Evolutionary conservation across 2,797 vertebrate species (phyloP).

Genomic region (Chelidonichthys spinosus): DNA sequence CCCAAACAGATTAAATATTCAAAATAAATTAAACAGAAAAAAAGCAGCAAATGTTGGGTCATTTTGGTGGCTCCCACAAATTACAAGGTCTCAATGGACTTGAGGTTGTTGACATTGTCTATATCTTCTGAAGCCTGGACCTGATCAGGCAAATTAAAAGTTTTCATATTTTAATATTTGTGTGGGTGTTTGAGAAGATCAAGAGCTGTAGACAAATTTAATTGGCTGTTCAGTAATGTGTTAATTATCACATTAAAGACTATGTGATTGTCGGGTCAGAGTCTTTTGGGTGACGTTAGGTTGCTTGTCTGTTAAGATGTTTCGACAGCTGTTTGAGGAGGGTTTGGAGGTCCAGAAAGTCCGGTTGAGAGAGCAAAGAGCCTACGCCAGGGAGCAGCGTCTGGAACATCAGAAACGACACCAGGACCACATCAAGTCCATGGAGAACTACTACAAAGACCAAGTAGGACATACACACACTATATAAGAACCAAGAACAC

Average conservation of each 20-base stretch:
- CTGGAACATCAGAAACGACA: constrained; percentile 86
- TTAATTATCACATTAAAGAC: background rate
- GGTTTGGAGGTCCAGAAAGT: constrained; percentile 93
- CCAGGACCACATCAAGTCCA: constrained; percentile 88
- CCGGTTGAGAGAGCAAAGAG: constrained; percentile 88
- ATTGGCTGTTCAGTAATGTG: background rate
- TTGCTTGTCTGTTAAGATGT: constrained; percentile 83
- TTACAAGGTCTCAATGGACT: background rate
- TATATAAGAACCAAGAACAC: background rate
- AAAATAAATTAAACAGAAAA: background rate
- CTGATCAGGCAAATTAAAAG: background rate
- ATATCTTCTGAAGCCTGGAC: background rate
- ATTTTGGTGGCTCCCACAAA: background rate
- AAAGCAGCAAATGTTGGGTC: background rate
- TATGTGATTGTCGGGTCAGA: background rate
- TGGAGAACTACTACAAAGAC: constrained; percentile 98
- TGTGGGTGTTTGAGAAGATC: background rate
- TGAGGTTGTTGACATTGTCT: background rate
- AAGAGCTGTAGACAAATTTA: background rate
- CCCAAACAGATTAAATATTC: background rate
- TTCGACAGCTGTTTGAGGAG: constrained; percentile 94
- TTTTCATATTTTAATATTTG: background rate
- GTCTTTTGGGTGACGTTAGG: background rate
- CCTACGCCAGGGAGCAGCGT: constrained; percentile 87
- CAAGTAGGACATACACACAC: constrained; percentile 82